Evolutionary conservation across 2,797 vertebrate genomes (phyloP).

Genomic region (Melanotaenia parkinsoni): DNA sequence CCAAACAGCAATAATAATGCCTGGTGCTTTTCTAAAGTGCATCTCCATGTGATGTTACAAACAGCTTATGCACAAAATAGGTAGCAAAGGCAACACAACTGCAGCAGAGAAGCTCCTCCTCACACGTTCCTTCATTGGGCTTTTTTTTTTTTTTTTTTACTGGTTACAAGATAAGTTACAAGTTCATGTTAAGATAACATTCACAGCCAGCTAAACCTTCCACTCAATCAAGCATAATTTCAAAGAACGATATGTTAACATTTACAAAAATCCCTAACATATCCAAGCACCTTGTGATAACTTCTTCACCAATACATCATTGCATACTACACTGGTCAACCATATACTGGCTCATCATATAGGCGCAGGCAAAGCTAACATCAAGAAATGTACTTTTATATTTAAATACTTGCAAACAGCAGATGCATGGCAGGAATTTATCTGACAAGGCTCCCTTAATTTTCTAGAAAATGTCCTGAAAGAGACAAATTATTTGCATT

Average conservation of each 20-base stretch:
- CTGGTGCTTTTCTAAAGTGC: constrained; percentile 69
- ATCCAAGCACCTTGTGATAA: constrained; percentile 51
- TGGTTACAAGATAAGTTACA: background rate
- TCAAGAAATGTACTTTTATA: background rate
- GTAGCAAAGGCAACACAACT: constrained; percentile 26
- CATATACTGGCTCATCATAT: constrained; percentile 3
- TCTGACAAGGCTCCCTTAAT: constrained; percentile 11
- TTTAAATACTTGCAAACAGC: constrained; percentile 21
- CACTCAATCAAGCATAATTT: constrained; percentile 35
- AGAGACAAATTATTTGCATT: background rate
- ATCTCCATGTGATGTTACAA: constrained; percentile 52
- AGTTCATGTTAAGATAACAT: constrained; percentile 40
- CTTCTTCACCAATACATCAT: constrained; percentile 19
- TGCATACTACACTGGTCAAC: background rate
- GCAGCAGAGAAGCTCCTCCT: constrained; percentile 37
- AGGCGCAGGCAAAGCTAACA: constrained; percentile 31
- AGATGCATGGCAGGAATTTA: background rate
- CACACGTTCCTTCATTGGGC: constrained; percentile 14
- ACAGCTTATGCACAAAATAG: constrained; percentile 13
- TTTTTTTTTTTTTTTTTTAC: background rate
- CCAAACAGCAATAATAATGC: constrained; percentile 21
- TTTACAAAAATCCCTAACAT: constrained; percentile 21
- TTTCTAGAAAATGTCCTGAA: constrained; percentile 12
- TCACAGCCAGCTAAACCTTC: constrained; percentile 42
- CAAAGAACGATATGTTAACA: constrained; percentile 18